Percentiles rank a stretch among this genome's conserved stretches.
Conservation (phyloP, 2,113 vertebrate genomes). For the Myrmophylax atrothorax region DNA sequence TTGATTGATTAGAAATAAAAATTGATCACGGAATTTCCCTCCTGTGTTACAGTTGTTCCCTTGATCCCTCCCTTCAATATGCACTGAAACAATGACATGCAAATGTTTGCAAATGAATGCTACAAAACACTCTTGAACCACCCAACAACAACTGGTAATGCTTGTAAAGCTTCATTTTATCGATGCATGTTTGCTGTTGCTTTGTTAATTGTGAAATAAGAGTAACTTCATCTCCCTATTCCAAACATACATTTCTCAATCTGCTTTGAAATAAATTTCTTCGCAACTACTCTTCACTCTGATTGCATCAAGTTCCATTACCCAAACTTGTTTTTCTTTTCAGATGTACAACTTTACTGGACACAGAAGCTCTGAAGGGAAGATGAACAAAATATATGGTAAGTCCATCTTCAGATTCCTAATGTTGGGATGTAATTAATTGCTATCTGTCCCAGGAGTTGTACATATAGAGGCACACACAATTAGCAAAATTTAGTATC, state of each 20-base stretch:
- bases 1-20: not conserved
- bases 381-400: not conserved
- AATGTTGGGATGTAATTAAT: not conserved
- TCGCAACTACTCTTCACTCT: not conserved
- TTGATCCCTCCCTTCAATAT: not conserved
- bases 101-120: not conserved
- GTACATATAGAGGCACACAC: not conserved
- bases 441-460: not conserved
- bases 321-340: not conserved
- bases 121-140: not conserved
- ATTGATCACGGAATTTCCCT: not conserved
- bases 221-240: not conserved
- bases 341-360: not conserved
- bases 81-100: not conserved
- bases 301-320: not conserved
- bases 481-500: not conserved
- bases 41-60: not conserved
- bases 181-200: not conserved
- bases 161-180: not conserved
- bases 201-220: not conserved
- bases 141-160: accelerated
- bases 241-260: not conserved
- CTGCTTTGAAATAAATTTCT: not conserved
- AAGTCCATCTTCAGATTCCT: not conserved
- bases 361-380: not conserved